Evolutionary conservation across 2,797 vertebrate genomes (phyloP), one percentile per base, ranked within the genome.

Genomic region (Botia kubotai): DNA sequence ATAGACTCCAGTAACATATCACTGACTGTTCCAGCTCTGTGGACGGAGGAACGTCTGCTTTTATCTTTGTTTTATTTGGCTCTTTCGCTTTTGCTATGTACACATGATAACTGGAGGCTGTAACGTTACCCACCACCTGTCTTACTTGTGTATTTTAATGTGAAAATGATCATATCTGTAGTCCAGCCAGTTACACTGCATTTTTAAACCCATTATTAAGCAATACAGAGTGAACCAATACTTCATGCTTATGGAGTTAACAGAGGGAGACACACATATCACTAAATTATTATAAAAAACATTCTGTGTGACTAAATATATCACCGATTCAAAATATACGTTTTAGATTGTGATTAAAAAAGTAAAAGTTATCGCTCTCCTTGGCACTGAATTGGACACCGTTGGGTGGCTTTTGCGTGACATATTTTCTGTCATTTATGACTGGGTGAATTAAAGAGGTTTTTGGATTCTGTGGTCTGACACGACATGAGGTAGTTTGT

Each of bases 331-430:
- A 26, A 26, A 43, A 46, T 43, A 26, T 12, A 55, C 6, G 33
- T 67, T 75, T 81, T 0, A 78, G 53, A 14, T 63, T 62, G n/a
- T 53, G 53, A 6, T 81, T 21, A n/a, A 77, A 66, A 77, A 65
- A 63, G n/a, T n/a, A 4, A 6, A 36, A 36, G 33, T 39, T 3
- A 62, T 23, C 1, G 1, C 70, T 62, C 48, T 77, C 63, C 6
- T 75, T 39, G 0, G 0, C 55, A 21, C 23, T 52, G 17, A 65
- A 23, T 66, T 76, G 26, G 29, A 14, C 50, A 39, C 21, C 26
- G 12, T 12, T 62, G 50, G 23, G 33, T 62, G 53, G 53, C n/a
- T 75, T 58, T 43, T 70, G 3, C n/a, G 7, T 19, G 17, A 36
- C 21, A 12, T 33, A 6, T 77, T 69, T 77, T 3, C 66, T 81